Evolutionary conservation across 53 echinoderm and acorn worm species (phyloP).

Genomic region (Arbacia lixula): DNA sequence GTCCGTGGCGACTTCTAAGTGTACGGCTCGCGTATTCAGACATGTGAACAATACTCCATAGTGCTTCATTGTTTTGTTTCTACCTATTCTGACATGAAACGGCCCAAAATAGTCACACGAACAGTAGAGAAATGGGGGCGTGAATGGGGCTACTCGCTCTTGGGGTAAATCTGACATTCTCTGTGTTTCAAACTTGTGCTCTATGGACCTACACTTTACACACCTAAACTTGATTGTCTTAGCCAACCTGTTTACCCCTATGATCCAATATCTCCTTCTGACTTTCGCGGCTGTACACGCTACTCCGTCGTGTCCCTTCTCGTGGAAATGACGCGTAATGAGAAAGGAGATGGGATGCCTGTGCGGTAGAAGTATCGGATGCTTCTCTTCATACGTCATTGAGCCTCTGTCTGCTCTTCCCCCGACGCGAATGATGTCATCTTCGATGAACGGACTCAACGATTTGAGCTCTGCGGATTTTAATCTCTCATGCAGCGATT

Average conservation of each 20-base stretch:
- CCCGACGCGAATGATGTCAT: constrained; percentile 65
- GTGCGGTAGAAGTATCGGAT: constrained; percentile 66
- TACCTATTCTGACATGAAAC: constrained; percentile 33
- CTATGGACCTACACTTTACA: constrained; percentile 48
- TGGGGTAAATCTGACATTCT: constrained; percentile 55
- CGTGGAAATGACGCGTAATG: constrained; percentile 64
- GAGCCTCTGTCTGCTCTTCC: constrained; percentile 35
- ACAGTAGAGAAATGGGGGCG: constrained; percentile 53
- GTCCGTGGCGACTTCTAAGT: constrained; percentile 13
- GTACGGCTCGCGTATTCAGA: not conserved
- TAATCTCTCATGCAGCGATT: constrained; percentile 36
- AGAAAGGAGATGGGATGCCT: constrained; percentile 54
- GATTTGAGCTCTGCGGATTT: constrained; percentile 55
- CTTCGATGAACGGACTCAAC: constrained; percentile 63
- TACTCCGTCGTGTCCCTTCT: constrained; percentile 70
- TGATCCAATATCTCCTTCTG: constrained; percentile 69
- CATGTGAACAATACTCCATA: constrained; percentile 29
- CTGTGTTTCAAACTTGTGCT: constrained; percentile 53
- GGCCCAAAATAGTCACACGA: constrained; percentile 74
- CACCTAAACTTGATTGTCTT: constrained; percentile 70
- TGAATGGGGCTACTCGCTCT: constrained; percentile 51
- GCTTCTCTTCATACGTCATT: constrained; percentile 53
- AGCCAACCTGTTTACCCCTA: constrained; percentile 56
- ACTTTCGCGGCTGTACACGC: constrained; percentile 62
- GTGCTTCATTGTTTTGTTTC: constrained; percentile 61